Evolutionary conservation across 2,797 vertebrate species (phyloP), one percentile per base, ranked within the genome.

Genomic region (Scolopax bukidnonensis): DNA sequence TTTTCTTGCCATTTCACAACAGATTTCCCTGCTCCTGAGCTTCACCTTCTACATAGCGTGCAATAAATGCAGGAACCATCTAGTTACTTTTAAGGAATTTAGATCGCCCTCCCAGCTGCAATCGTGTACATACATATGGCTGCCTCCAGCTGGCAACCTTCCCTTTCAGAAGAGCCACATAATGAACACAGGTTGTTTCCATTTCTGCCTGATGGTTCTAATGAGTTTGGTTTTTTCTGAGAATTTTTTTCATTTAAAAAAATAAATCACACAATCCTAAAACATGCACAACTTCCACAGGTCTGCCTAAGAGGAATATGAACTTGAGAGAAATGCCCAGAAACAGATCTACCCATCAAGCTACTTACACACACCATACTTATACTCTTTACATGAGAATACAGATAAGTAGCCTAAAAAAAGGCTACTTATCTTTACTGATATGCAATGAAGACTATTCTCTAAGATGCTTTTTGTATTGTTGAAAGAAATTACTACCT

Each of bases 401-500:
- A 68, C 2, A 78, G 67, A 47, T 57, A 79, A 86, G 83, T 69
- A 95, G 80, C 51, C 87, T 84, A 41, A 51, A 61, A 71, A 87
- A 84, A 71, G 28, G 17, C 10, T 78, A 69, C 41, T 92, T 79
- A 88, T 78, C 95, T 93, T 87, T 76, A 92, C 74, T 92, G 81
- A 91, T 89, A 60, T 1, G 25, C 63, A 82, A 91, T 32, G 76
- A 95, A 92, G 84, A 84, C 82, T 89, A 20, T 93, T 96, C 83
- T 91, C 83, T 60, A 86, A 94, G 91, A 96, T 84, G 33, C 56
- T 89, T 96, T 97, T 81, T 91, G 89, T 71, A 87, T 84, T 79
- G 84, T 87, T 48, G 23, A 92, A 90, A 96, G 87, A 96, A 90
- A 86, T 81, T 7, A n/a, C 65, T 65, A 57, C 60, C 47, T 95